These are phyloP conservation scores for Parapristionchus giblindavisi DNA, from an alignment of 2,888 invertebrate genomes.

Conservation along the genomic window DNA sequence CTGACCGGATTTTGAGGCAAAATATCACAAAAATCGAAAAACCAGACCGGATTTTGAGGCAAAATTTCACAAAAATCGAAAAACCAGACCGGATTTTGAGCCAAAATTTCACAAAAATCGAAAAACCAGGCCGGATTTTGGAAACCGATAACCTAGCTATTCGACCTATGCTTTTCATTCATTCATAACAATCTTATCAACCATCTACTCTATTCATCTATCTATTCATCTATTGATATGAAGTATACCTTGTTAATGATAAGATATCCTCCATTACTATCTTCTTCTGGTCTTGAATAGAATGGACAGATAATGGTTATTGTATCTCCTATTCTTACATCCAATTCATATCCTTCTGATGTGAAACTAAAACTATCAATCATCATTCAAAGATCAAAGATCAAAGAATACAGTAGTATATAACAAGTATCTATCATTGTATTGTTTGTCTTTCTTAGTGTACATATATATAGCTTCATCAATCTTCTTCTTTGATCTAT, in stretches of 20 bases:
- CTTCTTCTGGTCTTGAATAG: neutral
- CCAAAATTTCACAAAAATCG: too few relatives aligned
- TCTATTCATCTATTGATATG: neutral
- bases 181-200: neutral
- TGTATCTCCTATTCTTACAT: conserved; percentile 14
- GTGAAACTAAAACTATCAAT: conserved; percentile 11
- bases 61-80: too few relatives aligned
- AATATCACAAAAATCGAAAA: too few relatives aligned
- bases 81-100: too few relatives aligned
- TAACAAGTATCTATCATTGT: too few relatives aligned
- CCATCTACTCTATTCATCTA: too few relatives aligned
- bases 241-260: conserved; percentile 5
- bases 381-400: too few relatives aligned
- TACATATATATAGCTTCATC: neutral
- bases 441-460: neutral
- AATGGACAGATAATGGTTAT: conserved; percentile 26
- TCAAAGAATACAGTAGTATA: too few relatives aligned
- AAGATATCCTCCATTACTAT: conserved; percentile 15
- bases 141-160: too few relatives aligned
- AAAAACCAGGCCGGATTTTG: too few relatives aligned
- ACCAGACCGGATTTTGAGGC: too few relatives aligned
- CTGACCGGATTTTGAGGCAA: too few relatives aligned
- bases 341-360: neutral
- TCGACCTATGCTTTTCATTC: neutral
- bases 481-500: neutral